These are phyloP conservation scores for Numenius phaeopus DNA, from an alignment of 2,797 vertebrate species.

Conservation along the genomic window DNA sequence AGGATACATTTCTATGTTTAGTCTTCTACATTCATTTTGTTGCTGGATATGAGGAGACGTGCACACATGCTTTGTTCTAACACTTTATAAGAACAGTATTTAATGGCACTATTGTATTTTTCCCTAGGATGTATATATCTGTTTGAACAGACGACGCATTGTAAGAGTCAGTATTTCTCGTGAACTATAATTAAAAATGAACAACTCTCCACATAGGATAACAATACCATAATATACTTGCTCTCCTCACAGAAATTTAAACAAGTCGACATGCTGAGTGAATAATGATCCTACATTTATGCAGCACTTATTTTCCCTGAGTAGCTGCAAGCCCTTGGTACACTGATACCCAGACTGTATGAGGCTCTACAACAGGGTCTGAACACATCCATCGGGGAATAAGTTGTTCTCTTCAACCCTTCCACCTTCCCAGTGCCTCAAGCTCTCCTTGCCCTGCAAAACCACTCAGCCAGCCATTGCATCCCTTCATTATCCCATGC, in stretches of 20 bases:
- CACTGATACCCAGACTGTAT: neutral
- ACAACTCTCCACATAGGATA: slow-evolving; percentile 8
- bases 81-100: neutral
- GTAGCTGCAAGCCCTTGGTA: neutral
- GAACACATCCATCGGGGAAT: neutral
- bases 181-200: slow-evolving; percentile 54
- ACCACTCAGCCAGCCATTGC: neutral
- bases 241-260: slow-evolving; percentile 41
- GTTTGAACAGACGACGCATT: neutral
- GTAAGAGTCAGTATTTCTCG: slow-evolving; percentile 25
- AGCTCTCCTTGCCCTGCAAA: neutral
- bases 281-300: slow-evolving; percentile 47
- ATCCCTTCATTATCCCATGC: neutral
- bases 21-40: neutral
- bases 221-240: slow-evolving; percentile 44
- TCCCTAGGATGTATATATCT: slow-evolving; percentile 19
- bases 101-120: slow-evolving; percentile 26
- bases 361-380: neutral
- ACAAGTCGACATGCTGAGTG: slow-evolving; percentile 8
- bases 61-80: neutral
- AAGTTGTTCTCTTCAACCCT: neutral
- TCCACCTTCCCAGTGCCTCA: neutral
- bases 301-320: neutral
- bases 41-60: neutral
- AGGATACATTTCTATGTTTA: slow-evolving; percentile 22